phyloP scores from a whole-genome alignment of 2,113 vertebrate genomes.

The Chelonoidis abingdonii region DNA sequence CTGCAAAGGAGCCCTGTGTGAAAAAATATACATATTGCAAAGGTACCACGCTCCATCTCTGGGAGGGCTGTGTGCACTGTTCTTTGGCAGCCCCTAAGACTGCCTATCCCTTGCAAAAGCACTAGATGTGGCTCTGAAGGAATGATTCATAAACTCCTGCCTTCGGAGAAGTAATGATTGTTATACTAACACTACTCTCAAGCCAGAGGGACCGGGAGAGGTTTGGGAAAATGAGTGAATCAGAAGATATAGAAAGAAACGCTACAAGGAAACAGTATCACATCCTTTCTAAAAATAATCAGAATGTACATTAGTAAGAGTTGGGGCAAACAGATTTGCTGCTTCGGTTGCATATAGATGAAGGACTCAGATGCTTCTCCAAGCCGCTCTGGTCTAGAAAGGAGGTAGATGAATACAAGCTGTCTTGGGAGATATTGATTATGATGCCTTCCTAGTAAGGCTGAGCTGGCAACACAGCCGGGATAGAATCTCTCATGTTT shows the following conservation, averaged over 20 bases:
- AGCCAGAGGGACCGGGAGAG: slow-evolving; percentile 30
- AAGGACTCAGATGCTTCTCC: background rate
- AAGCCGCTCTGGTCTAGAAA: background rate
- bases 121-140: background rate
- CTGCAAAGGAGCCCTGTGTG: accelerated
- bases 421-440: background rate
- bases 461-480: background rate
- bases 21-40: accelerated
- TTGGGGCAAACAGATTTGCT: background rate
- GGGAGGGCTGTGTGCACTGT: accelerated
- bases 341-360: background rate
- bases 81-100: background rate
- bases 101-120: background rate
- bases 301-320: background rate
- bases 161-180: background rate
- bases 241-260: background rate
- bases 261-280: slow-evolving; percentile 39
- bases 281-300: background rate
- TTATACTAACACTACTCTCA: background rate
- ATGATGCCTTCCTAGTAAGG: background rate
- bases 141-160: background rate
- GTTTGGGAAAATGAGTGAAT: slow-evolving; percentile 26
- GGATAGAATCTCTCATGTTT: background rate
- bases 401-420: background rate
- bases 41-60: accelerated